Percentiles rank a stretch among this genome's conserved stretches.
Conservation (phyloP, 2,888 invertebrate species). For the Cosmia pyralina region DNA sequence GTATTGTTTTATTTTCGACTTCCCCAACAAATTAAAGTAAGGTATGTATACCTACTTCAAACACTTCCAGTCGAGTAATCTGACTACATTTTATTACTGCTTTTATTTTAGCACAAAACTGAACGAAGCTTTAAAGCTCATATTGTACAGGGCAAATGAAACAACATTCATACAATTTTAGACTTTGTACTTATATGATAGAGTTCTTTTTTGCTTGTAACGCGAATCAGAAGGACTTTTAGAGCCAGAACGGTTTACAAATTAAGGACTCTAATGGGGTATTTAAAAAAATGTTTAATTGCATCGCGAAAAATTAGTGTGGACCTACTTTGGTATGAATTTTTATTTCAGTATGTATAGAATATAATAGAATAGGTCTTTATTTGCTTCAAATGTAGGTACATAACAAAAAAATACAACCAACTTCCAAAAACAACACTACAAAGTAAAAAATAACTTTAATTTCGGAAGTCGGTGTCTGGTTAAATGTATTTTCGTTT, state of each 20-base stretch:
- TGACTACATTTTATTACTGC: conserved; percentile 65
- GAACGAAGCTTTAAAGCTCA: conserved; percentile 58
- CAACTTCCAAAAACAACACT: too few relatives aligned
- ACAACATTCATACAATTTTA: conserved; percentile 5
- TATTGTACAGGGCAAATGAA: conserved; percentile 50
- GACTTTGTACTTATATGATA: background rate
- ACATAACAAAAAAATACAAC: too few relatives aligned
- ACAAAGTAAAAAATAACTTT: too few relatives aligned
- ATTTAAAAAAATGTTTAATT: conserved; percentile 80
- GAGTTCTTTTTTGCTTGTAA: conserved; percentile 12
- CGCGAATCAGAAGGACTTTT: conserved; percentile 50
- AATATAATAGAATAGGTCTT: too few relatives aligned
- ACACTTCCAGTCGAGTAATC: conserved; percentile 58
- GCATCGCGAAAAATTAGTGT: conserved; percentile 62
- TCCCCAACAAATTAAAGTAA: conserved; percentile 53
- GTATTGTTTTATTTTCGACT: conserved; percentile 58
- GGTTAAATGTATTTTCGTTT: too few relatives aligned
- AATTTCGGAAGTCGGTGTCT: too few relatives aligned
- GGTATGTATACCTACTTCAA: conserved; percentile 57
- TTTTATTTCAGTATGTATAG: background rate
- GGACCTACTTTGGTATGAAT: conserved; percentile 58
- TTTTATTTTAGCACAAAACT: conserved; percentile 65
- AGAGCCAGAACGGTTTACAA: conserved; percentile 69
- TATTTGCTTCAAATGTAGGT: too few relatives aligned
- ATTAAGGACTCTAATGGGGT: conserved; percentile 79